Conservation (phyloP, 2,888 invertebrate genomes). For the Lithophane socia region DNA sequence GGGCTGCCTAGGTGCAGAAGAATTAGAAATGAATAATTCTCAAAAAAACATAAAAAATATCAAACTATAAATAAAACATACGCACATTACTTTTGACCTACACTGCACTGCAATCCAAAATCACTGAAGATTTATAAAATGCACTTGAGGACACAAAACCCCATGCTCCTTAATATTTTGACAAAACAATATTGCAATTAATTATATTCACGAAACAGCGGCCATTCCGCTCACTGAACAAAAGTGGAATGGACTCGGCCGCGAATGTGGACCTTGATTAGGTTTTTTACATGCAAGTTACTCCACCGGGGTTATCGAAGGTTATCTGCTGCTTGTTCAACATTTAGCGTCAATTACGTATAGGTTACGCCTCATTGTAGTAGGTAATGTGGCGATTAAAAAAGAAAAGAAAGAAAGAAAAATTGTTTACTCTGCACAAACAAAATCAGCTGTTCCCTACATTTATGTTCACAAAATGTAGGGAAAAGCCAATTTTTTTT, state of each 20-base stretch:
- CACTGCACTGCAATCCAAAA: slow-evolving; percentile 57
- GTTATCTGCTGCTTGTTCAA: slow-evolving; percentile 70
- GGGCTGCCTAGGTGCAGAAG: too few species aligned
- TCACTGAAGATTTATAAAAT: slow-evolving; percentile 27
- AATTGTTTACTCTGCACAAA: too few species aligned
- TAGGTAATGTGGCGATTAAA: slow-evolving; percentile 6
- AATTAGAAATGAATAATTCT: background rate
- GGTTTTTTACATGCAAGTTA: slow-evolving; percentile 64
- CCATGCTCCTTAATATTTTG: slow-evolving; percentile 20
- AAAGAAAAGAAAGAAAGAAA: too few species aligned
- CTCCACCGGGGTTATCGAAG: slow-evolving; percentile 70
- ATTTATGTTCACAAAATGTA: too few species aligned
- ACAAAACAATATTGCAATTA: slow-evolving; percentile 26
- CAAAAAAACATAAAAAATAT: background rate
- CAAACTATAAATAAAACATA: slow-evolving; percentile 21
- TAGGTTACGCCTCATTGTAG: slow-evolving; percentile 31
- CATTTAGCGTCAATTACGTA: slow-evolving; percentile 52
- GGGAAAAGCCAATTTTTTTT: too few species aligned
- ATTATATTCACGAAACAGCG: slow-evolving; percentile 43
- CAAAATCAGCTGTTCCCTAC: too few species aligned
- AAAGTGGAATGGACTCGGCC: slow-evolving; percentile 65
- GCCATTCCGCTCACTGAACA: slow-evolving; percentile 64
- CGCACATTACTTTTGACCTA: slow-evolving; percentile 43
- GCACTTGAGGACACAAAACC: slow-evolving; percentile 8
- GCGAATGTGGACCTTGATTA: slow-evolving; percentile 68